Conservation (phyloP, 1,140 invertebrate species). For the Lordiphosa clarofinis region DNA sequence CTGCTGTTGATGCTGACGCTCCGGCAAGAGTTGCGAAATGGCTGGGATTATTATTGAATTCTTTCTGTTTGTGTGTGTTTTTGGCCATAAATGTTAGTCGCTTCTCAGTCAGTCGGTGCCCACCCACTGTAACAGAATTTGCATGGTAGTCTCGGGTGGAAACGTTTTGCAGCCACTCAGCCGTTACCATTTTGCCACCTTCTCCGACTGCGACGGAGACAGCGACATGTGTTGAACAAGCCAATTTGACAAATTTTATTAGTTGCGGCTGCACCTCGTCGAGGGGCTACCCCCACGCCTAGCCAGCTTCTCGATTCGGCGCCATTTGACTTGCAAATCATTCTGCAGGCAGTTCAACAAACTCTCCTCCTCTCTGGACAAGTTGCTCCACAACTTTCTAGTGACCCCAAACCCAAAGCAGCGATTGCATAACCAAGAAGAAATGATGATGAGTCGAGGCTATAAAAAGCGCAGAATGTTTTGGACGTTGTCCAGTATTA, state of each 20-base stretch:
- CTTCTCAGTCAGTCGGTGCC: conserved; percentile 68
- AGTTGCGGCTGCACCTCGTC: conserved; percentile 41
- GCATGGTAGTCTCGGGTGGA: conserved; percentile 55
- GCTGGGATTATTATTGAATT: conserved; percentile 63
- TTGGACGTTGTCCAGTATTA: conserved; percentile 51
- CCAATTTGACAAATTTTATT: conserved; percentile 72
- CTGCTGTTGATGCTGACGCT: conserved; percentile 13
- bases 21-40: conserved; percentile 56
- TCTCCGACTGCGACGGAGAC: no score
- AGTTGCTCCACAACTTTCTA: conserved; percentile 56
- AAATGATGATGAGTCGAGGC: conserved; percentile 23
- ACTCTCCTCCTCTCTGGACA: conserved; percentile 15
- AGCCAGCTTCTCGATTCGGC: conserved; percentile 6
- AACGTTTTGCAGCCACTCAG: conserved; percentile 47
- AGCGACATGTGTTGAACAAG: conserved; percentile 12
- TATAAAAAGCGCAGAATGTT: conserved; percentile 68
- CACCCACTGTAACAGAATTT: conserved; percentile 74
- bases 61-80: conserved; percentile 68
- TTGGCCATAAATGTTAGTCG: conserved; percentile 69
- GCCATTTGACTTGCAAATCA: conserved; percentile 68
- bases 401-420: conserved; percentile 47
- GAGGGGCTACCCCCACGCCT: conserved; percentile 24
- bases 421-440: conserved; percentile 38
- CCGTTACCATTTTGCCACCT: conserved; percentile 67
- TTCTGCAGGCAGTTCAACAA: conserved; percentile 50